Percentiles rank a stretch among this genome's conserved stretches.
Conservation (phyloP, 1,140 invertebrate species). For the Microplitis mediator region DNA sequence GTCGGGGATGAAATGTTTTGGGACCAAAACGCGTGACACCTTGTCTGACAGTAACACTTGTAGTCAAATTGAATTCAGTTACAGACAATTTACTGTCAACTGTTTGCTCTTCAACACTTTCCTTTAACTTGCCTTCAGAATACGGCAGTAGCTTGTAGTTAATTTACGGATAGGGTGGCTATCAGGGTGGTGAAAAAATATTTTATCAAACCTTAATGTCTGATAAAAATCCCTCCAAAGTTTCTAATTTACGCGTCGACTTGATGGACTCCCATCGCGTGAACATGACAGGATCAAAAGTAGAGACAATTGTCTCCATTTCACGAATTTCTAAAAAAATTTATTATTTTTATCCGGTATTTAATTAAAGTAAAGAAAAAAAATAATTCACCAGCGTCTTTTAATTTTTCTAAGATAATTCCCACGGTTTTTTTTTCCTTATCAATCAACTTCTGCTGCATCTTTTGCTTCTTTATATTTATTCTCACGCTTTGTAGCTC, state of each 20-base stretch:
- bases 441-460: slow-evolving; percentile 41
- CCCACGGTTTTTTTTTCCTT: slow-evolving; percentile 43
- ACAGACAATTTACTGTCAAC: too few species aligned
- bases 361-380: neutral
- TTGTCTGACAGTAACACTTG: too few species aligned
- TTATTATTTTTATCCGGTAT: slow-evolving; percentile 3
- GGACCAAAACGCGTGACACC: too few species aligned
- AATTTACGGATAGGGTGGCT: too few species aligned
- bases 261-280: slow-evolving; percentile 45
- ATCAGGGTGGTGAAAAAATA: neutral
- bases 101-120: too few species aligned
- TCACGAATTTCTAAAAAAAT: slow-evolving; percentile 44
- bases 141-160: too few species aligned
- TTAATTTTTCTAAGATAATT: slow-evolving; percentile 42
- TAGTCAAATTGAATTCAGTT: too few species aligned
- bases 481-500: slow-evolving; percentile 41
- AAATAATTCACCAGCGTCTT: slow-evolving; percentile 44
- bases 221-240: slow-evolving; percentile 41
- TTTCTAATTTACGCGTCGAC: slow-evolving; percentile 36
- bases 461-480: slow-evolving; percentile 46
- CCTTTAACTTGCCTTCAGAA: too few species aligned
- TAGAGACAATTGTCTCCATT: slow-evolving; percentile 47
- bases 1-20: too few species aligned
- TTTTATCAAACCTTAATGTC: slow-evolving; percentile 42
- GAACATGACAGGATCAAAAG: slow-evolving; percentile 47